These are phyloP conservation scores for Nephotettix cincticeps DNA, from an alignment of 1,140 invertebrate species.

Conservation along the genomic window DNA sequence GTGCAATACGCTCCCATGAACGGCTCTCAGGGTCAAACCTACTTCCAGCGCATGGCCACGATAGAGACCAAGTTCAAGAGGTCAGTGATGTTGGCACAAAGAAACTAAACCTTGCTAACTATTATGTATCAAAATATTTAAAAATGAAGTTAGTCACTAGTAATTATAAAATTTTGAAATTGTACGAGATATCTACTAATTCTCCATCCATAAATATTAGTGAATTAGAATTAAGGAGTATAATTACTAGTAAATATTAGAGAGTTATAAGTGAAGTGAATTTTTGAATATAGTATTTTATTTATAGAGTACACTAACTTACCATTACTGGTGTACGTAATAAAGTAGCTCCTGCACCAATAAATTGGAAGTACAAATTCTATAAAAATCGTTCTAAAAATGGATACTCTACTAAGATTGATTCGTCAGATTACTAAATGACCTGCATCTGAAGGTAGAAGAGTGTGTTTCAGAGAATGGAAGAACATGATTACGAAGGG, in stretches of 20 bases:
- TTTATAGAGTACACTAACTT: background rate
- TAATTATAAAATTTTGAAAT: too few species aligned
- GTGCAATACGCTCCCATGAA: constrained; percentile 1
- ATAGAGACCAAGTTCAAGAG: background rate
- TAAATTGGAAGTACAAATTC: background rate
- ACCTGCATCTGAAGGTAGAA: background rate
- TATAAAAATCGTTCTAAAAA: background rate
- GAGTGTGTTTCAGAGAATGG: constrained; percentile 75
- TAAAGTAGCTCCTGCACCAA: background rate
- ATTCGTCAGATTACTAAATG: too few species aligned
- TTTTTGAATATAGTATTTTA: background rate
- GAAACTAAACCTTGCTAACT: too few species aligned
- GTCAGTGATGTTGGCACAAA: too few species aligned
- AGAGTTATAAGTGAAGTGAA: too few species aligned
- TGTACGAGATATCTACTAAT: too few species aligned
- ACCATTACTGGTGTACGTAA: background rate
- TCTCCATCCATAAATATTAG: too few species aligned
- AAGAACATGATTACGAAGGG: constrained; percentile 96
- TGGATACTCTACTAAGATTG: background rate
- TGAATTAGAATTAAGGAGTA: too few species aligned
- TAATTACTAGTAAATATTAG: too few species aligned
- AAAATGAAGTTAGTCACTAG: too few species aligned
- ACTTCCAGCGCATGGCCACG: background rate
- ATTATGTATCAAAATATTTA: too few species aligned
- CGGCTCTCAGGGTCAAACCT: background rate